Evolutionary conservation across 23 tunicate genomes (phyloP).

Genomic region (Halocynthia aurantium): DNA sequence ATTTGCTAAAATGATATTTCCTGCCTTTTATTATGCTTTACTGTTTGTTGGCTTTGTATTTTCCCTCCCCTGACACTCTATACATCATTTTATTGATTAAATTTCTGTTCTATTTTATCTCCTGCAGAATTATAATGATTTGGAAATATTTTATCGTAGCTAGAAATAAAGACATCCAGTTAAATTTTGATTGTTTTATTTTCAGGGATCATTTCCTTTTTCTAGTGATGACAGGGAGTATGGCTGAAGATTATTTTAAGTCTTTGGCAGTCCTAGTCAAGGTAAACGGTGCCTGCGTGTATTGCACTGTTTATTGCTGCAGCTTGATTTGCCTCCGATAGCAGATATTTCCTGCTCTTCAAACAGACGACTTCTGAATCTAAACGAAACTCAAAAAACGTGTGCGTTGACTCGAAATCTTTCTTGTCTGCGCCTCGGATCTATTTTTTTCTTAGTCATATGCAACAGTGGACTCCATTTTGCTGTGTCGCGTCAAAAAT

Average conservation of each 20-base stretch:
- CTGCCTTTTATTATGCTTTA: no score
- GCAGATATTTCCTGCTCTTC: background rate
- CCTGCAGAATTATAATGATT: no score
- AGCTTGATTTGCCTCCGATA: constrained; percentile 4
- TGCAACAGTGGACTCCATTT: constrained; percentile 27
- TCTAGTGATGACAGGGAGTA: background rate
- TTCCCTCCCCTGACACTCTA: no score
- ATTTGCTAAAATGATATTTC: no score
- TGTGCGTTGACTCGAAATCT: background rate
- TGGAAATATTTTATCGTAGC: no score
- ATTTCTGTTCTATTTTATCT: no score
- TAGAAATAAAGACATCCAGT: no score
- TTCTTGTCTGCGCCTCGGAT: background rate
- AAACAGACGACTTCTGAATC: background rate
- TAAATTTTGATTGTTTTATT: no score
- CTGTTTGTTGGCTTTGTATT: no score
- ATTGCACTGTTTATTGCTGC: constrained; percentile 24
- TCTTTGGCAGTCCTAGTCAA: constrained; percentile 16
- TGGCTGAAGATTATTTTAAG: constrained; percentile 12
- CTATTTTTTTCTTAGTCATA: constrained; percentile 2
- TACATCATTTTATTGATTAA: no score
- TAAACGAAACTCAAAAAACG: background rate
- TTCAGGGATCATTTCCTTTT: no score
- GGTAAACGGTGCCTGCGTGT: constrained; percentile 7
- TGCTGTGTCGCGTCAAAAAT: constrained; percentile 20